Conservation (phyloP, 2,888 invertebrate species). For the Metellina segmentata region DNA sequence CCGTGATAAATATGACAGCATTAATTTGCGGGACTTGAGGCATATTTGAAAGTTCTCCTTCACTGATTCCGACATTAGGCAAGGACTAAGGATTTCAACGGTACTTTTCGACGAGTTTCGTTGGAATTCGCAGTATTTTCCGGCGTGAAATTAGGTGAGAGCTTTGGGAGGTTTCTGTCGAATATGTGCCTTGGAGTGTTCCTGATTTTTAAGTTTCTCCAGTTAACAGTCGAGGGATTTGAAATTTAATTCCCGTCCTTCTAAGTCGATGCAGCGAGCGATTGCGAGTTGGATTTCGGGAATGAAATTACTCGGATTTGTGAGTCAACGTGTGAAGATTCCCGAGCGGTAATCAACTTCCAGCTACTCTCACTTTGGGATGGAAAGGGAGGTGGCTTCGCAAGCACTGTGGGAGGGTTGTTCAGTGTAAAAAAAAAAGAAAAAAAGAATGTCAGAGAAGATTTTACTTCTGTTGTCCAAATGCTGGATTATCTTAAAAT, state of each 20-base stretch:
- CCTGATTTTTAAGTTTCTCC: background rate
- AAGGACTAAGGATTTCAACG: too few relatives aligned
- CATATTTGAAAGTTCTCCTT: constrained; percentile 53
- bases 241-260: background rate
- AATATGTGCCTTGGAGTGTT: background rate
- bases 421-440: too few relatives aligned
- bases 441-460: too few relatives aligned
- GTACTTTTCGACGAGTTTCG: too few relatives aligned
- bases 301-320: background rate
- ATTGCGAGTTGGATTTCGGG: background rate
- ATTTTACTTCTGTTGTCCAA: too few relatives aligned
- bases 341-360: background rate
- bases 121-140: too few relatives aligned
- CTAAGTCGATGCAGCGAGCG: background rate
- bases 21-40: constrained; percentile 61
- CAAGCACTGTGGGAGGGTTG: too few relatives aligned
- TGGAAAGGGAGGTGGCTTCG: background rate
- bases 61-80: background rate
- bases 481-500: too few relatives aligned
- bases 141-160: too few relatives aligned
- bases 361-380: background rate
- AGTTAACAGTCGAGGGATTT: background rate
- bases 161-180: too few relatives aligned
- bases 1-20: constrained; percentile 71
- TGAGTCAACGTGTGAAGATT: background rate